A percentile compares a stretch with the other conserved stretches of the same genome.
phyloP scores from a whole-genome alignment of 1,140 invertebrate species.

The Zaprionus africanus region DNA sequence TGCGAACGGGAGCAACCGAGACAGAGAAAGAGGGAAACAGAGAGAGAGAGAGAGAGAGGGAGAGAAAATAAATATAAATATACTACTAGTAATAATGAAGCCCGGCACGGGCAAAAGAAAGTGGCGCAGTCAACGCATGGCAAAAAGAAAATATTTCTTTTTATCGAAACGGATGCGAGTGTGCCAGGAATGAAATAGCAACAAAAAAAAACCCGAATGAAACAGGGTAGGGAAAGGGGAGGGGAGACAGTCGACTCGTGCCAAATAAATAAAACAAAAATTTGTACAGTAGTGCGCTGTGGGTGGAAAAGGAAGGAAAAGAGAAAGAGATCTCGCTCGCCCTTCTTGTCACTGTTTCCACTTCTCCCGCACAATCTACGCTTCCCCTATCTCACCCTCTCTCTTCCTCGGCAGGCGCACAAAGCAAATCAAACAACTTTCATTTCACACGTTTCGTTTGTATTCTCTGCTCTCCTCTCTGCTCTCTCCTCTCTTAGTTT shows the following conservation, averaged over 20 bases:
- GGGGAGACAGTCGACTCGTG: conserved; percentile 42
- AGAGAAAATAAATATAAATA: conserved; percentile 73
- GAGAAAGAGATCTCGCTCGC: conserved; percentile 2
- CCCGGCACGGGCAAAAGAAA: conserved; percentile 55
- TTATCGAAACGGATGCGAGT: conserved; percentile 83
- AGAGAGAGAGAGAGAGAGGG: conserved; percentile 34
- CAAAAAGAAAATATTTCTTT: conserved; percentile 84
- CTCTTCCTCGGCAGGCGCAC: conserved; percentile 22
- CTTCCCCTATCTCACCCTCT: neutral
- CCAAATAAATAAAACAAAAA: conserved; percentile 69
- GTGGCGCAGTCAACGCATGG: conserved; percentile 67
- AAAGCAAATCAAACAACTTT: conserved; percentile 79
- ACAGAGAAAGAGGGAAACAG: conserved; percentile 15
- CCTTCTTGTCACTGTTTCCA: neutral
- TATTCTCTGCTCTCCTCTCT: conserved; percentile 37
- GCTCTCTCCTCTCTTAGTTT: conserved; percentile 32
- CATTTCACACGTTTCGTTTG: conserved; percentile 76
- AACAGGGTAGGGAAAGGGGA: conserved; percentile 1
- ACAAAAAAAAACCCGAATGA: conserved; percentile 29
- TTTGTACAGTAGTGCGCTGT: conserved; percentile 29
- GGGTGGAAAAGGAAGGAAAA: neutral
- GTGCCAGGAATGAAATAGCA: conserved; percentile 79
- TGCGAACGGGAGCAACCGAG: neutral
- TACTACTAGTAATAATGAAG: conserved; percentile 77
- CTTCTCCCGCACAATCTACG: neutral